phyloP scores from a whole-genome alignment of 2,888 invertebrate genomes.

The Machimus atricapillus region DNA sequence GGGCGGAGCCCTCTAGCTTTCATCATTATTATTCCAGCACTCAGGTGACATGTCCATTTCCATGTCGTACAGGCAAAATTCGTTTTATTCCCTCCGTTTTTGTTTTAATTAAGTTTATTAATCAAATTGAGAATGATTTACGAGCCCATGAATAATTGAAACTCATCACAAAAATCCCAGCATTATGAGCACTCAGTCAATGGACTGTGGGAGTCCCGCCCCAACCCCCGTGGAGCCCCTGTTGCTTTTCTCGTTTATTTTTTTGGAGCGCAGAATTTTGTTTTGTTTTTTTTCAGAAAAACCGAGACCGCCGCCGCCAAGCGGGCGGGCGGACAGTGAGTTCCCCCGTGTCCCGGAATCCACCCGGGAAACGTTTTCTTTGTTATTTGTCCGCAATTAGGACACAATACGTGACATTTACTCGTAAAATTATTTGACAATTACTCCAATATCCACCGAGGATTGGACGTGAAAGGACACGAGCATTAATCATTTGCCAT shows the following conservation, averaged over 20 bases:
- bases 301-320: neutral
- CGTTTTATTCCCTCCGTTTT: neutral
- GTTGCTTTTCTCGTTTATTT: neutral
- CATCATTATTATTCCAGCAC: neutral
- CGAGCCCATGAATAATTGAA: neutral
- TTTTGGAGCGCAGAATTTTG: neutral
- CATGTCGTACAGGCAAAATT: neutral
- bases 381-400: conserved; percentile 15
- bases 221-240: neutral
- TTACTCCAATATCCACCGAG: conserved; percentile 32
- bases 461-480: neutral
- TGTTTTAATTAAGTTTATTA: neutral
- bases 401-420: conserved; percentile 40
- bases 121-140: neutral
- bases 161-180: neutral
- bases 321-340: neutral
- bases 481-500: conserved; percentile 8
- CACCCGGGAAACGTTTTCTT: neutral
- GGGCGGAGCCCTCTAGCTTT: neutral
- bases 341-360: neutral
- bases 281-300: neutral
- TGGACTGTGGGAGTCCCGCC: neutral
- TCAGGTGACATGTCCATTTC: neutral
- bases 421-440: conserved; percentile 44
- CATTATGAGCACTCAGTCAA: neutral